phyloP scores from a whole-genome alignment of 1,140 invertebrate species.

The Neoseiulus cucumeris region DNA sequence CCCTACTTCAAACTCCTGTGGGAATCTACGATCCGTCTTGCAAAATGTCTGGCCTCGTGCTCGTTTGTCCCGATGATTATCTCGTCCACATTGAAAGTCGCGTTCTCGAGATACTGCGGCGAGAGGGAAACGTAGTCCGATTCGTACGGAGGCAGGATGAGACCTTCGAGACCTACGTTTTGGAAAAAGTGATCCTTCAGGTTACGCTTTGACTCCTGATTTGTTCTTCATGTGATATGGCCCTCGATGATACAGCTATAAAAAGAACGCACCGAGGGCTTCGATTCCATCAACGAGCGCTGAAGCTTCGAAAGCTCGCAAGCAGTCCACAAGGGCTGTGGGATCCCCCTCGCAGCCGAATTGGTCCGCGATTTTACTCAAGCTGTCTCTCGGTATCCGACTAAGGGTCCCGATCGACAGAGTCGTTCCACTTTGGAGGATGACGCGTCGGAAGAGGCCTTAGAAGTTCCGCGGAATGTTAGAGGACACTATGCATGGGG shows the following conservation, averaged over 20 bases:
- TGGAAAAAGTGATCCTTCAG: too few relatives aligned
- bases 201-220: too few relatives aligned
- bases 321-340: neutral
- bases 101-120: neutral
- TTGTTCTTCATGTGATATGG: too few relatives aligned
- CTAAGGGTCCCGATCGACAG: neutral
- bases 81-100: neutral
- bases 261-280: neutral
- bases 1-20: neutral
- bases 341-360: neutral
- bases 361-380: neutral
- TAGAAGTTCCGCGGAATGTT: neutral
- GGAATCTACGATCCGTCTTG: neutral
- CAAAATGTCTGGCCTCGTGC: neutral
- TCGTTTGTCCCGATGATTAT: slow-evolving; percentile 1
- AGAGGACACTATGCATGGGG: too few relatives aligned
- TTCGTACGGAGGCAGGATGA: neutral
- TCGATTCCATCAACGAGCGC: neutral
- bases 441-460: neutral
- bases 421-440: neutral
- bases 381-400: neutral
- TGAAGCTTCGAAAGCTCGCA: neutral
- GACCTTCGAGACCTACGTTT: neutral
- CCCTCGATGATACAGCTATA: too few relatives aligned
- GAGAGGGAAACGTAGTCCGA: neutral